Base-by-base conservation (phyloP, 2,888 invertebrate species). In the Neoaliturus tenellus region DNA sequence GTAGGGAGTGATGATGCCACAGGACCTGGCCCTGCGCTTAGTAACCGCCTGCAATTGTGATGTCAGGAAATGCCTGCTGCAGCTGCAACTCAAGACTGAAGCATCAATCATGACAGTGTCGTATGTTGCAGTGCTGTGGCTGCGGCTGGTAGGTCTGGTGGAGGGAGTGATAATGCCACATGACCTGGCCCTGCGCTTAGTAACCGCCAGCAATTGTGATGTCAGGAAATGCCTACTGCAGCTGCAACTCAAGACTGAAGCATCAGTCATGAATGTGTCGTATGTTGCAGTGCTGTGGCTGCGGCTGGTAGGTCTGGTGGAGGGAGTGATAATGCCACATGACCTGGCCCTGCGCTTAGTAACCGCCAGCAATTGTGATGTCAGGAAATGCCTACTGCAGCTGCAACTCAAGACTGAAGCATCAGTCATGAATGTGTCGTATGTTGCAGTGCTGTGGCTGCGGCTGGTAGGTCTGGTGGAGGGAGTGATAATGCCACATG, bases 21-120 rank as follows among this genome's bases (percentile, higher is more conserved):
- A 91, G 84, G 90, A 92, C 0, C 88, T 91, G 48, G 91, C 93
- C 2, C 90, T 90, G 0, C 92, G 92, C 83, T 89, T 95, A 51
- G 91, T 95, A 85, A 91, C 93, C 82, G 92, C 91, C 84, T 94
- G 93, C 88, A 92, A 91, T 69, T 95, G 95, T 8, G 96, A 97
- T 90, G 91, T 96, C 69, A 92, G 96, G 81, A 94, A 93, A 90
- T 94, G 95, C 17, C 91, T 96, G 55, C 92, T 96, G 83, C 94
- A 94, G 88, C 90, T 96, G 85, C 96, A 97, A 89, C 96, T 95
- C 90, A n/a, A n/a, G n/a, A n/a, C n/a, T 94, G 94, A 90, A 91
- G 94, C 86, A 91, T n/a, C 81, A 89, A 89, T 17, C 86, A 85
- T 51, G n/a, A 85, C 86, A 39, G 85, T 48, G 48, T 20, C 10